Evolutionary conservation across 1,140 invertebrate species (phyloP), one percentile per base, ranked within the genome.

Genomic region (Drepana arcuata): DNA sequence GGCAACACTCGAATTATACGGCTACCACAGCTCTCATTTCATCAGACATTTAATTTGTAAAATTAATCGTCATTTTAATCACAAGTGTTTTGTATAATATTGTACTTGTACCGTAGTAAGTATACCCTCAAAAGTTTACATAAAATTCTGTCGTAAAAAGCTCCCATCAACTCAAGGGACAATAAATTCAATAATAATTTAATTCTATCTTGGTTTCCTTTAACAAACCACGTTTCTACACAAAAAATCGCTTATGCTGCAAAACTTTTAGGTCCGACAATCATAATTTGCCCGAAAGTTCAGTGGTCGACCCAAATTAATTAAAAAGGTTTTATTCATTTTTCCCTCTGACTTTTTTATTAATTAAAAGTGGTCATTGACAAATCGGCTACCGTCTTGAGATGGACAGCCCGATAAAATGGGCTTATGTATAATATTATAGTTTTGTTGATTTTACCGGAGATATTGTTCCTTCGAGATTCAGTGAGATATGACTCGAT

Each of bases 351-450:
- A 52, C 54, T 63, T 34, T 79, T 74, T 78, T 75, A 74, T 78
- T 78, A 74, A 80, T 80, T 80, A 80, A 70, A 52, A 56, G 58
- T 45, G 56, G 55, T 59, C 69, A 80, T 74, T 80, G 72, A 80
- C 72, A 75, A 80, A 80, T 80, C 64, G 64, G 71, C 70, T 68
- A 63, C 67, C 49, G 65, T 51, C 52, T 41, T 41, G 18, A 67
- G 70, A 78, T 78, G 56, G 64, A 74, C 67, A 57, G 42, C 13
- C 23, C 35, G 73, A 77, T 73, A 73, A 72, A 44, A 23, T 7
- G 34, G 30, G 11, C 37, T 25, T 59, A 67, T 53, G 4, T 21
- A 5, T 49, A 48, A 68, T 57, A 57, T 62, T 57, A 40, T 64
- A 49, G 24, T 61, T 53, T 33, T 43, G 26, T 26, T 16, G 25